Conservation (phyloP, 2,797 vertebrate species). For the Acomys russatus region DNA sequence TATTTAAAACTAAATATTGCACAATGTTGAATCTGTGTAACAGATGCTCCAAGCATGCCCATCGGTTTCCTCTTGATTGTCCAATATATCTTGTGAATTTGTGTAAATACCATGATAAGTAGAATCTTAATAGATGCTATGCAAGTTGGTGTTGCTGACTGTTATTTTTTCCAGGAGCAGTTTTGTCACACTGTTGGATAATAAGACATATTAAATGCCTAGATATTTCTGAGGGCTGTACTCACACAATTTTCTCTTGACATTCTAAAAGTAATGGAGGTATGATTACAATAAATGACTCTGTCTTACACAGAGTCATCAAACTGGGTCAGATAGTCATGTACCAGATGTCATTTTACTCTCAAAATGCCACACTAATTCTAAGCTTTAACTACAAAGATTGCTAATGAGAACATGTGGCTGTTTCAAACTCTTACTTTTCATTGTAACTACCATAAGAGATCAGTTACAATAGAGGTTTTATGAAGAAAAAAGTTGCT, state of each 20-base stretch:
- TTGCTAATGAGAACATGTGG: neutral
- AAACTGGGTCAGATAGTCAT: constrained; percentile 65
- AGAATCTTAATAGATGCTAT: constrained; percentile 82
- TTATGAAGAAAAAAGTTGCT: neutral
- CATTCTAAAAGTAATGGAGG: constrained; percentile 84
- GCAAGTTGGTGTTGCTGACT: constrained; percentile 72
- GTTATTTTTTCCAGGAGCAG: constrained; percentile 73
- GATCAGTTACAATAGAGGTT: neutral
- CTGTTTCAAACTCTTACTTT: neutral
- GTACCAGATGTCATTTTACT: constrained; percentile 67
- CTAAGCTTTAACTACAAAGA: constrained; percentile 32
- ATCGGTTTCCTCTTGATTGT: constrained; percentile 72
- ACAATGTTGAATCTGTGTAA: constrained; percentile 71
- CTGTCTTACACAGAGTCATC: constrained; percentile 78
- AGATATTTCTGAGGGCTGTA: constrained; percentile 74
- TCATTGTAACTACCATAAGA: neutral
- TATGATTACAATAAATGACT: constrained; percentile 81
- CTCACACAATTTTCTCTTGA: constrained; percentile 77
- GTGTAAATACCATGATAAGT: constrained; percentile 79
- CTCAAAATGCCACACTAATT: constrained; percentile 78
- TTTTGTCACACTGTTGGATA: constrained; percentile 85
- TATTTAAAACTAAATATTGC: constrained; percentile 76
- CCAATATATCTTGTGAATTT: constrained; percentile 67
- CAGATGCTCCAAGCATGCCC: constrained; percentile 74
- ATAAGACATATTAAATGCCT: constrained; percentile 80